A percentile compares a stretch with the other conserved stretches of the same genome.
These are phyloP conservation scores for Piaya cayana DNA, from an alignment of 2,113 vertebrate species.

Conservation along the genomic window DNA sequence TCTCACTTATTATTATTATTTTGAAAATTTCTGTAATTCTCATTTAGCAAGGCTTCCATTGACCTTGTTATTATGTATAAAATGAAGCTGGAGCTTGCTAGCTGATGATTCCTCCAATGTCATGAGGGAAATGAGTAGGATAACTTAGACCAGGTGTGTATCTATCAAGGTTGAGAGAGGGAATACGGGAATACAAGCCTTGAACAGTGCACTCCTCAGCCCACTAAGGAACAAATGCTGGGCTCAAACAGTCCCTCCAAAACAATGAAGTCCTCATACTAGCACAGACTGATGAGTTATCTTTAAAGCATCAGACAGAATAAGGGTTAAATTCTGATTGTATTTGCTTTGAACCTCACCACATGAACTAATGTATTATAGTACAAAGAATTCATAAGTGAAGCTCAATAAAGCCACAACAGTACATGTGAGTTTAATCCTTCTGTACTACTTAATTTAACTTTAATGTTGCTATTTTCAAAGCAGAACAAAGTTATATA, in stretches of 20 bases:
- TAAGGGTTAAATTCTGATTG: neutral
- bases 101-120: neutral
- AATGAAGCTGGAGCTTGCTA: neutral
- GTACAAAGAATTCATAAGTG: neutral
- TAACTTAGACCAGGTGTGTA: neutral
- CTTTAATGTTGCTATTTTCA: neutral
- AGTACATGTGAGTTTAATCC: neutral
- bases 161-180: neutral
- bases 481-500: neutral
- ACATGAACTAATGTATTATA: neutral
- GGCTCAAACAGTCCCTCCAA: fast-evolving
- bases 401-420: neutral
- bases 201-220: neutral
- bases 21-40: neutral
- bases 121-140: neutral
- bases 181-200: neutral
- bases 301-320: neutral
- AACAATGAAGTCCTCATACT: neutral
- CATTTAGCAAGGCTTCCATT: neutral
- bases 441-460: neutral
- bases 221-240: neutral
- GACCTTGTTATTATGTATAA: neutral
- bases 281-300: neutral
- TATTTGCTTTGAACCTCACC: neutral
- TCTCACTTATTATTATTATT: neutral